phyloP scores from a whole-genome alignment of 1,140 invertebrate species.

The Drosophila arawakana region DNA sequence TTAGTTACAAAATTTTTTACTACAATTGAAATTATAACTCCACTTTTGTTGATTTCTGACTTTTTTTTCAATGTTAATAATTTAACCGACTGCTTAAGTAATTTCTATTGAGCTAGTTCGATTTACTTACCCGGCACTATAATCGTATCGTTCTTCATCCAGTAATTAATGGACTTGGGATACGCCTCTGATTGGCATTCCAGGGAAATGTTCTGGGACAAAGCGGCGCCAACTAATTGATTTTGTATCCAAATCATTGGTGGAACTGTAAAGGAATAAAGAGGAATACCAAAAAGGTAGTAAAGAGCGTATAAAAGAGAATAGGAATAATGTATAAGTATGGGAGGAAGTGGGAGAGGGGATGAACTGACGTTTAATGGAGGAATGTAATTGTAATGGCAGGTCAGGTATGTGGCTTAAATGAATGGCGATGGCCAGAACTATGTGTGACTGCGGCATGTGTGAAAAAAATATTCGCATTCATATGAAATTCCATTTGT shows the following conservation, averaged over 20 bases:
- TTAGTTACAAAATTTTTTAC: background rate
- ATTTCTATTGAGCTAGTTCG: background rate
- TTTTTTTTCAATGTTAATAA: background rate
- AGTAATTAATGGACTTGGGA: slow-evolving; percentile 94
- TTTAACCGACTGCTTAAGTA: background rate
- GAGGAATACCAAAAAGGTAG: slow-evolving; percentile 34
- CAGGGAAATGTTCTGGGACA: slow-evolving; percentile 89
- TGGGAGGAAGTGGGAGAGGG: background rate
- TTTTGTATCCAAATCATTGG: slow-evolving; percentile 94
- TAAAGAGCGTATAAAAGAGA: slow-evolving; percentile 3
- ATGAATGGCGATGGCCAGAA: slow-evolving; percentile 34
- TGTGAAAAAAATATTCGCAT: slow-evolving; percentile 41
- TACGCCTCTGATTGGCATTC: slow-evolving; percentile 95
- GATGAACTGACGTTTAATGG: slow-evolving; percentile 28
- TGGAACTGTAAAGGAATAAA: slow-evolving; percentile 87
- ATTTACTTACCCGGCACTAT: slow-evolving; percentile 90
- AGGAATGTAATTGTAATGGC: slow-evolving; percentile 50
- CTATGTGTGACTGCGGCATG: slow-evolving; percentile 27
- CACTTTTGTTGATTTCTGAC: background rate
- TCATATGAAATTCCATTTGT: slow-evolving; percentile 65
- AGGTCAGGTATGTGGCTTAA: slow-evolving; percentile 56
- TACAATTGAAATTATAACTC: no score
- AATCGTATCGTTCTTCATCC: slow-evolving; percentile 92
- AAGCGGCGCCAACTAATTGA: slow-evolving; percentile 91
- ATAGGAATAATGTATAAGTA: background rate